Conservation (phyloP, 2,888 invertebrate genomes). For the Clistopyga incitator region DNA sequence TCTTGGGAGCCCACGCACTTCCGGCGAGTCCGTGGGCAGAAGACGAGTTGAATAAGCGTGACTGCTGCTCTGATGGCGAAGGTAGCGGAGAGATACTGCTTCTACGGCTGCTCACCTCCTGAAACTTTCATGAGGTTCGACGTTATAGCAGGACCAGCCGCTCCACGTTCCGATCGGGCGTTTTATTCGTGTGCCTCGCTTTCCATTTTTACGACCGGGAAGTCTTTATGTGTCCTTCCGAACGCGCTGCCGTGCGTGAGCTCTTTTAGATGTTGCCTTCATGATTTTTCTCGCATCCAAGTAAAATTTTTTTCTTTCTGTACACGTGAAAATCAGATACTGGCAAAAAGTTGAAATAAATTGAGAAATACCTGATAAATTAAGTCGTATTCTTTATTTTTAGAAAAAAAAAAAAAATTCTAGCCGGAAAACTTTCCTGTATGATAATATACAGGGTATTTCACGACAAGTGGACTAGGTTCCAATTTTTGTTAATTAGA, state of each 20-base stretch:
- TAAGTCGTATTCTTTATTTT: neutral
- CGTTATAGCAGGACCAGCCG: slow-evolving; percentile 19
- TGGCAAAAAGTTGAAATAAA: neutral
- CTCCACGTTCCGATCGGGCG: slow-evolving; percentile 72
- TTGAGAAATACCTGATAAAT: neutral
- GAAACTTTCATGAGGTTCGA: slow-evolving; percentile 80
- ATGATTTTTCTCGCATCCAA: slow-evolving; percentile 25
- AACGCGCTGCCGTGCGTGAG: slow-evolving; percentile 62
- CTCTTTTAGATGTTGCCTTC: slow-evolving; percentile 19
- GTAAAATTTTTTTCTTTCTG: neutral
- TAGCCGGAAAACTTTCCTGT: too few species aligned
- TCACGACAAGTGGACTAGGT: too few species aligned
- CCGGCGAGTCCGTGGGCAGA: slow-evolving; percentile 21
- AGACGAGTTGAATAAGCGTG: slow-evolving; percentile 62
- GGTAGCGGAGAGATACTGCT: slow-evolving; percentile 1
- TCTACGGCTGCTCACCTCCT: slow-evolving; percentile 70
- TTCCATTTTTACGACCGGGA: slow-evolving; percentile 79
- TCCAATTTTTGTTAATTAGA: too few species aligned
- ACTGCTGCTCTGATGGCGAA: slow-evolving; percentile 29
- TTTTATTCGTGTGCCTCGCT: slow-evolving; percentile 77
- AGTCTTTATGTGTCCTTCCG: slow-evolving; percentile 68
- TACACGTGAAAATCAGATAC: neutral
- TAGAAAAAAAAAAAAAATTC: too few species aligned
- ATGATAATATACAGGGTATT: too few species aligned
- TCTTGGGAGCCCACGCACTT: slow-evolving; percentile 14